Base-by-base conservation (phyloP, 2,888 invertebrate species). In the Pammene fasciana region DNA sequence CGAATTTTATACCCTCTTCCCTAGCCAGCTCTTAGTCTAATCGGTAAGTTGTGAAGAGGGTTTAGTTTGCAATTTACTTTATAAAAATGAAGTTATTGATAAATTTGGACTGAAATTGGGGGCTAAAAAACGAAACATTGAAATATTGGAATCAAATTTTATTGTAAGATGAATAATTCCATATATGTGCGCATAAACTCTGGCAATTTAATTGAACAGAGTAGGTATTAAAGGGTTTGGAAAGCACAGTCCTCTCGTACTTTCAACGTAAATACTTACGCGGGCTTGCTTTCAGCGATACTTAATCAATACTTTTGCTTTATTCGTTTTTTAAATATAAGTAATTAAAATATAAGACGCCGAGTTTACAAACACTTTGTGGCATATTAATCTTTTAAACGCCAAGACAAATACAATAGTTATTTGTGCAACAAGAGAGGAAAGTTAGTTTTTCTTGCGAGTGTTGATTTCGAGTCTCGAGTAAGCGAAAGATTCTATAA, bases 121-220 rank as follows among this genome's bases (percentile, higher is more conserved):
- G 14, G n/a, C 11, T 57, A 43, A 54, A 2, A 76, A 83, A 78
- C 73, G 64, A 73, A 75, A 72, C 38, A 59, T 10, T 48, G 34
- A 38, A 59, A 45, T 74, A 75, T 78, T 76, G 77, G 77, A 81
- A 78, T 77, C 76, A 78, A 75, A 65, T 76, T 78, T 83, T 82
- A 83, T 81, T 75, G 75, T 79, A 76, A 70, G 78, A 73, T 76
- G 79, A 74, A 75, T 73, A 76, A 74, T 77, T 75, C 73, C 72
- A 65, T 70, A 74, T 52, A 75, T 81, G 80, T 83, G 83, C 79
- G 79, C 79, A 75, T 73, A 64, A 64, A 66, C 55, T 71, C 56
- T 57, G 46, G 52, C 38, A 65, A 59, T 64, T 45, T 68, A 0
- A 68, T 56, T 62, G 36, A 50, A 52, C 56, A 57, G 55, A 57